phyloP scores from a whole-genome alignment of 2,888 invertebrate genomes.

The Orchesella flavescens region DNA sequence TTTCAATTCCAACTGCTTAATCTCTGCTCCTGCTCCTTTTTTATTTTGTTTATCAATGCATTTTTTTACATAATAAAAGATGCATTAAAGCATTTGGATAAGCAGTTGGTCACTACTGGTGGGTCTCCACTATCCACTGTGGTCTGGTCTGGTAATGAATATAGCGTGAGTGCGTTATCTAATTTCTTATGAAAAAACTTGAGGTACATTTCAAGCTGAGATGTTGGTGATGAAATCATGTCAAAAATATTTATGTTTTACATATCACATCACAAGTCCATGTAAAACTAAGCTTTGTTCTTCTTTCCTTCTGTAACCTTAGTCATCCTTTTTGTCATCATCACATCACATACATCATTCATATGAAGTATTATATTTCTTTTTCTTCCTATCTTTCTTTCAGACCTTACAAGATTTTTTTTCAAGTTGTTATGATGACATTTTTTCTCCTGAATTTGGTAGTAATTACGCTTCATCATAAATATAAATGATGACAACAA shows the following conservation, averaged over 20 bases:
- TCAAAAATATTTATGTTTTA: background rate
- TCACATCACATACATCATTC: background rate
- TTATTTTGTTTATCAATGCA: background rate
- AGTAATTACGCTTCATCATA: too few species aligned
- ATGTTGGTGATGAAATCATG: conserved; percentile 17
- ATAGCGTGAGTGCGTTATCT: background rate
- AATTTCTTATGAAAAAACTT: background rate
- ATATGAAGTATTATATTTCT: background rate
- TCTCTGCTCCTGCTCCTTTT: background rate
- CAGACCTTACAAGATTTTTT: background rate
- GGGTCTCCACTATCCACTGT: too few species aligned
- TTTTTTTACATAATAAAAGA: background rate
- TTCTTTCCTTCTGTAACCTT: background rate
- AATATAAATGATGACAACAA: too few species aligned
- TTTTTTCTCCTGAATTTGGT: too few species aligned
- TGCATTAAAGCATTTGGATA: background rate
- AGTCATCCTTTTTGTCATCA: background rate
- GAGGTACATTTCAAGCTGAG: background rate
- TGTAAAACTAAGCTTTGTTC: background rate
- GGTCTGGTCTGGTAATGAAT: background rate
- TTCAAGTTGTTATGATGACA: background rate
- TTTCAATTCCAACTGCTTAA: background rate
- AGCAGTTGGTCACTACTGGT: too few species aligned
- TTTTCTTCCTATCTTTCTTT: background rate
- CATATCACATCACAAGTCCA: background rate